Evolutionary conservation across 1,140 invertebrate genomes (phyloP), one percentile per base, ranked within the genome.

Genomic region (Archegozetes longisetosus): DNA sequence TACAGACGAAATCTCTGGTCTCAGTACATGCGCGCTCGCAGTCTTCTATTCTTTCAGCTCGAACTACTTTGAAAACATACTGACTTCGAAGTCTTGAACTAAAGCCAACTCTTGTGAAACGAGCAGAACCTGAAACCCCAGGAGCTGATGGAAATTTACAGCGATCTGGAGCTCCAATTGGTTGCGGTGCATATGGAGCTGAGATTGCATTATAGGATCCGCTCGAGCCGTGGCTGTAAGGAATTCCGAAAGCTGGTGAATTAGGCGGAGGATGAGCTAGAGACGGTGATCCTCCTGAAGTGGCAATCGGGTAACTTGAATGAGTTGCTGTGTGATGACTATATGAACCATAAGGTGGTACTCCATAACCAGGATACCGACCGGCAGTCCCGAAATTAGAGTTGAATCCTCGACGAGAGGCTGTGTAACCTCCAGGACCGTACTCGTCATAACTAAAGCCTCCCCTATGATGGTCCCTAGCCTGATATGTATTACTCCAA

Each of bases 1-100:
- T 75, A 66, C 88, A 91, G n/a, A 85, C 78, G 67, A 90, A 89
- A 67, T 89, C 86, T 64, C 82, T 76, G 9, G 82, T 79, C 67
- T 88, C 84, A 17, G 82, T 78, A 69, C 88, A 91, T 69, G 87
- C 85, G 58, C 82, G 74, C 69, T 90, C 84, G 69, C 87, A 90
- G 47, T 85, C 80, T 0, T 78, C 77, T 62, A 89, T 69, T 2
- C 82, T 82, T 3, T 83, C 79, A 1, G 82, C 82, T 4, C 81
- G 80, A 1, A 83, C 78, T 51, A 83, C 82, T 49, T 85, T 76
- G 25, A 84, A 75, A 1, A 91, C 80, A 67, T 84, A 89, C 61
- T 84, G 80, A 29, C 84, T 79, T 48, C 85, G 76, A 68, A 89
- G 82, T 54, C 86, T 77, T 62, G 65, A 84, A 81, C 54, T 84